A percentile compares a stretch with the other conserved stretches of the same genome.
These are phyloP conservation scores for Drosophila macrospina DNA, from an alignment of 2,888 invertebrate species.

Conservation along the genomic window DNA sequence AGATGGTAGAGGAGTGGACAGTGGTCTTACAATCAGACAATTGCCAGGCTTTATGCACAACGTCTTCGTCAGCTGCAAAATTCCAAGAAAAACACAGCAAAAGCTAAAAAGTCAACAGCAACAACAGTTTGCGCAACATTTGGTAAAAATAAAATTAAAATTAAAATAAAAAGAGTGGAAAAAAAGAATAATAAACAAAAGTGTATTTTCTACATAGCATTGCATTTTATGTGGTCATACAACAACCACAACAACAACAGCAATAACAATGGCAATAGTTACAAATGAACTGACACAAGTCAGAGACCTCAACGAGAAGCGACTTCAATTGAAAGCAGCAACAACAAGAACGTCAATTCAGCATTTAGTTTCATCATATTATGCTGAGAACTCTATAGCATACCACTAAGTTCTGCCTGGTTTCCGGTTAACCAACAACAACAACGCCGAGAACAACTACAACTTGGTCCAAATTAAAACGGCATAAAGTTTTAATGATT, in stretches of 20 bases:
- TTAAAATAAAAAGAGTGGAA: constrained; percentile 6
- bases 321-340: constrained; percentile 54
- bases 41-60: constrained; percentile 15
- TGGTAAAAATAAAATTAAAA: constrained; percentile 43
- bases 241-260: constrained; percentile 17
- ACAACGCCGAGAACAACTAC: constrained; percentile 20
- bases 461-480: constrained; percentile 58
- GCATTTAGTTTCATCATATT: constrained; percentile 54
- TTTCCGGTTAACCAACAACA: constrained; percentile 68
- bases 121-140: constrained; percentile 68
- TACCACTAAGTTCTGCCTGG: constrained; percentile 58
- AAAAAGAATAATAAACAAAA: constrained; percentile 33
- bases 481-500: constrained; percentile 67
- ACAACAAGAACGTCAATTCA: constrained; percentile 46
- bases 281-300: constrained; percentile 71
- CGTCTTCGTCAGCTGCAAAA: constrained; percentile 52
- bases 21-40: constrained; percentile 40
- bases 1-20: constrained; percentile 33
- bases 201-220: constrained; percentile 55
- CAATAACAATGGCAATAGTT: constrained; percentile 47
- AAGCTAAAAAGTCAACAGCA: constrained; percentile 28
- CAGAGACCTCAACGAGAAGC: constrained; percentile 62
- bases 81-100: constrained; percentile 49
- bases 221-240: constrained; percentile 66
- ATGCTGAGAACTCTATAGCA: constrained; percentile 44